Percentiles rank a stretch among this genome's conserved stretches.
Evolutionary conservation across 2,113 vertebrate genomes (phyloP).

Genomic region (Prinia subflava): DNA sequence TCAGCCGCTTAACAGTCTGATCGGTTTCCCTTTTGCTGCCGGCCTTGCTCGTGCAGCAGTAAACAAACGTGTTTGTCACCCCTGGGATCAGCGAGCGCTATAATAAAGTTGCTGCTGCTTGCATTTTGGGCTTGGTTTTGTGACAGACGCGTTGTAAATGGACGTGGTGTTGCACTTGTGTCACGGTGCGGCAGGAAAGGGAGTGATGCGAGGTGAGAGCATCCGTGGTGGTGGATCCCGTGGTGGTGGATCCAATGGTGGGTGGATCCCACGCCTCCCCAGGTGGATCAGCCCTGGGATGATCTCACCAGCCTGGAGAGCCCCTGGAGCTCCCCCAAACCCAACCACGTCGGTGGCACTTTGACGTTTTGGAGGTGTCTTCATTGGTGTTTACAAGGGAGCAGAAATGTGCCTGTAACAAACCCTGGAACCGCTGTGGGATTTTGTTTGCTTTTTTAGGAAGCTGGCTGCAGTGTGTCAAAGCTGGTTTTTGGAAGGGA

Average conservation of each 20-base stretch:
- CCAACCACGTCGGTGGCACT: neutral
- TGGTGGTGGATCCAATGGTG: too few species aligned
- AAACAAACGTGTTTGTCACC: constrained; percentile 76
- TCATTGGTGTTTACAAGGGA: neutral
- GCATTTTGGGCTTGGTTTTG: constrained; percentile 57
- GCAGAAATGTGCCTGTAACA: neutral
- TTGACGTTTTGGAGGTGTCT: rapidly evolving
- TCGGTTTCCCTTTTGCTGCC: constrained; percentile 58
- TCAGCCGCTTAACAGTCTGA: constrained; percentile 55
- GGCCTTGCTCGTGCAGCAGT: constrained; percentile 44
- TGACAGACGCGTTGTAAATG: constrained; percentile 31
- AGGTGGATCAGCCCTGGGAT: neutral
- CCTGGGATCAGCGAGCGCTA: constrained; percentile 66
- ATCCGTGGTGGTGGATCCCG: neutral
- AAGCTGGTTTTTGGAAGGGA: neutral
- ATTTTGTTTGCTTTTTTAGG: neutral
- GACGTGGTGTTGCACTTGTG: neutral
- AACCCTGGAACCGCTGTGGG: rapidly evolving
- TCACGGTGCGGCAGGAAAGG: neutral
- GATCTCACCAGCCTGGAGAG: neutral
- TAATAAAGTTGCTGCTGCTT: constrained; percentile 68
- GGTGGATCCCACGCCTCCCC: neutral
- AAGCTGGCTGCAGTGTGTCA: neutral
- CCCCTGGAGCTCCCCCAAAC: neutral
- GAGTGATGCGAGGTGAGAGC: neutral